Evolutionary conservation across 2,888 invertebrate genomes (phyloP), one percentile per base, ranked within the genome.

Genomic region (Megamerina dolium): DNA sequence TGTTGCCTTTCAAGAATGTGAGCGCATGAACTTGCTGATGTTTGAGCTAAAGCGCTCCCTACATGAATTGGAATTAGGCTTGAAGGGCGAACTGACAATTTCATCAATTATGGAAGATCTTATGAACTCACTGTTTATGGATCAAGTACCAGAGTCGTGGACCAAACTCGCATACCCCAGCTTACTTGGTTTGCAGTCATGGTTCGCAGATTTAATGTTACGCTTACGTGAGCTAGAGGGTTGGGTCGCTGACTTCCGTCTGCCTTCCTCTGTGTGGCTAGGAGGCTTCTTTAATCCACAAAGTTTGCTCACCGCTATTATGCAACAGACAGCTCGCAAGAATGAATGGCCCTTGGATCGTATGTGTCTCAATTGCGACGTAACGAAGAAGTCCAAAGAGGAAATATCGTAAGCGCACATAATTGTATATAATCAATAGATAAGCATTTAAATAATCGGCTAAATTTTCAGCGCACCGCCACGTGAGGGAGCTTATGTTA

Each of bases 251-350:
- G 94, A 94, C 69, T 94, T 94, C 55, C 77, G 84, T 75, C 74
- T 94, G 53, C 93, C 94, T 0, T 76, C 89, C 0, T 81, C 88
- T 1, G 87, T 94, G 12, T 95, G 95, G 95, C 74, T 95, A 40
- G 91, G 86, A 9, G 95, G 94, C 6, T 92, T 96, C 71, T 95
- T 95, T 74, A 95, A 95, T 74, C 95, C 95, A 0, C 95, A 95
- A 71, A 93, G 93, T 9, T 92, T 96, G 72, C 74, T 96, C 23
- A 95, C 95, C 0, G 95, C 95, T 26, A 93, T 95, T 63, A 94
- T 95, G 93, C 95, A 96, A 73, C 92, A 91, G 72, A 93, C 93
- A 41, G 94, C 95, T 2, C 78, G 94, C 35, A 93, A 87, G 73
- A 93, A 94, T 68, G 94, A 94, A 70, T 91, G 93, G 87, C 94